These are phyloP conservation scores for Solea senegalensis DNA, from an alignment of 2,113 vertebrate genomes.

Conservation along the genomic window DNA sequence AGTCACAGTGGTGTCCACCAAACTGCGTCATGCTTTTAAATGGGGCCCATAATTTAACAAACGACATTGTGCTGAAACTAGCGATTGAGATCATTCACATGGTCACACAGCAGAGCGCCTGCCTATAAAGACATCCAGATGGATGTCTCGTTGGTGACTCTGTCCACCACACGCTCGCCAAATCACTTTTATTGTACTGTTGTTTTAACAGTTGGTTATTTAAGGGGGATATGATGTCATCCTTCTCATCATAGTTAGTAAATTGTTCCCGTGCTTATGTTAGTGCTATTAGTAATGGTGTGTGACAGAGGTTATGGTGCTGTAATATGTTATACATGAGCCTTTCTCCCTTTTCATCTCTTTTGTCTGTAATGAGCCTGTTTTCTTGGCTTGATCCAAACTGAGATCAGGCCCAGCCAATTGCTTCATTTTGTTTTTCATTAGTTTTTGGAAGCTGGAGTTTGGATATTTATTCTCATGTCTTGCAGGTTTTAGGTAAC, in stretches of 20 bases:
- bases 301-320: slow-evolving; percentile 53
- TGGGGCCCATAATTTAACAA: too few species aligned
- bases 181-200: slow-evolving; percentile 31
- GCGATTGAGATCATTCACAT: too few species aligned
- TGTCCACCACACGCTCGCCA: neutral
- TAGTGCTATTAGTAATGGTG: slow-evolving; percentile 42
- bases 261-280: slow-evolving; percentile 43
- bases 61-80: too few species aligned
- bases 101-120: slow-evolving; percentile 5
- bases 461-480: slow-evolving; percentile 18
- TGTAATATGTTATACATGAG: slow-evolving; percentile 42
- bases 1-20: too few species aligned
- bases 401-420: slow-evolving; percentile 20
- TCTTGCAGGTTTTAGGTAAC: slow-evolving; percentile 20
- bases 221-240: slow-evolving; percentile 55
- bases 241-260: slow-evolving; percentile 37
- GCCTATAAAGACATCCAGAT: slow-evolving; percentile 29
- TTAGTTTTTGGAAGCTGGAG: slow-evolving; percentile 43
- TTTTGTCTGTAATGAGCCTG: slow-evolving; percentile 44
- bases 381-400: slow-evolving; percentile 30
- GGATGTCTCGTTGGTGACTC: slow-evolving; percentile 30
- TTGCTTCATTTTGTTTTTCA: slow-evolving; percentile 50
- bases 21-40: too few species aligned
- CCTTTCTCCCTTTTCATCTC: slow-evolving; percentile 67
- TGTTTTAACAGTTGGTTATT: slow-evolving; percentile 46